phyloP scores from a whole-genome alignment of 2,113 vertebrate genomes.

The Dolichallabes microphthalmus region DNA sequence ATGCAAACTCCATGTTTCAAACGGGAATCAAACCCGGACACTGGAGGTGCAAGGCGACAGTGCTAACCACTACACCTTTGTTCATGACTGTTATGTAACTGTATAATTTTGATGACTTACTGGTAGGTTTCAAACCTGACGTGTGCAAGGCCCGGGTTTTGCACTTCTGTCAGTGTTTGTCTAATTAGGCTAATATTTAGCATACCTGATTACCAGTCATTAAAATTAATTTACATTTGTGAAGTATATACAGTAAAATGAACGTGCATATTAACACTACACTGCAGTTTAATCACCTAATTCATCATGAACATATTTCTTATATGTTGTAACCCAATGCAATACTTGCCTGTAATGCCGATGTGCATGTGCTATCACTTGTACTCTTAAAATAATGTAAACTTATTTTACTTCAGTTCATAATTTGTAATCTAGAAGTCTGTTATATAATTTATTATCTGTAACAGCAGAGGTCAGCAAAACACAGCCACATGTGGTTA shows the following conservation, averaged over 20 bases:
- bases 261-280: not conserved
- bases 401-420: not conserved
- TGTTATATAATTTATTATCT: not conserved
- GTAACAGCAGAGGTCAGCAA: conserved; percentile 10
- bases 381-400: not conserved
- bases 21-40: no score
- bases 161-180: not conserved
- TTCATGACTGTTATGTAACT: no score
- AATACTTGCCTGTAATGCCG: not conserved
- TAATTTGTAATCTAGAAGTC: not conserved
- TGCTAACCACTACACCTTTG: no score
- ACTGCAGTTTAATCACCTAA: not conserved
- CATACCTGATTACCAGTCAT: not conserved
- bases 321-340: not conserved
- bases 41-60: no score
- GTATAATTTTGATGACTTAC: no score
- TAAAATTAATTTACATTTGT: not conserved
- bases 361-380: not conserved
- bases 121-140: no score
- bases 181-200: not conserved
- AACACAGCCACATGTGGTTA: not conserved
- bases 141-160: no score
- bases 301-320: not conserved
- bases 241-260: not conserved
- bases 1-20: no score